A percentile compares a stretch with the other conserved stretches of the same genome.
phyloP scores from a whole-genome alignment of 2,113 vertebrate genomes.

The Mesitornis unicolor region DNA sequence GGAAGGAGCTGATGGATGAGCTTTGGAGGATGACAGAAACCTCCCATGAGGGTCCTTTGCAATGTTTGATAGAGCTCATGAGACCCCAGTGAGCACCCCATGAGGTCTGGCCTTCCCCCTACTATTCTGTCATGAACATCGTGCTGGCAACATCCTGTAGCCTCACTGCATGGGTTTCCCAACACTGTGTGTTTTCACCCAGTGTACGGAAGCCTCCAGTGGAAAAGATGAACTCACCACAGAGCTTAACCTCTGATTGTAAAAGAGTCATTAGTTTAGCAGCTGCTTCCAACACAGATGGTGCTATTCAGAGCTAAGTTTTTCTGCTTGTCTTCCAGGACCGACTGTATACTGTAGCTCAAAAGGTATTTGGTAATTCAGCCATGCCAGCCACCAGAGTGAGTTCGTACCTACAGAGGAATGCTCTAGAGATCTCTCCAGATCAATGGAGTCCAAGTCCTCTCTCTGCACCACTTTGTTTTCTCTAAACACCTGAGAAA shows the following conservation, averaged over 20 bases:
- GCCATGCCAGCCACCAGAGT: neutral
- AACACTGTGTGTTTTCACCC: neutral
- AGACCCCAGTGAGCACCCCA: neutral
- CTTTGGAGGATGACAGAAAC: neutral
- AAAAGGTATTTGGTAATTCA: neutral
- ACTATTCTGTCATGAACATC: neutral
- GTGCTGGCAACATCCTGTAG: neutral
- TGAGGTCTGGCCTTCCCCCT: neutral
- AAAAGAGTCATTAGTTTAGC: neutral
- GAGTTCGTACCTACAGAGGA: neutral
- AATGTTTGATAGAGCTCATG: neutral
- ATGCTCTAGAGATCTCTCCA: neutral
- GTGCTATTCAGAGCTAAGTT: neutral
- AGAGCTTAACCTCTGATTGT: neutral
- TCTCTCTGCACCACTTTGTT: neutral
- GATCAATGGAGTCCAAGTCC: too few relatives aligned
- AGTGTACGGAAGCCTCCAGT: neutral
- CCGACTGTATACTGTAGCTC: neutral
- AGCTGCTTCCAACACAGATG: neutral
- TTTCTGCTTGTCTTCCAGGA: neutral
- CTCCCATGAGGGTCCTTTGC: neutral
- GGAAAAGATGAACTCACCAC: neutral
- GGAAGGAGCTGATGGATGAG: neutral
- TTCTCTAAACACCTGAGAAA: neutral
- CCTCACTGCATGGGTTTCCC: neutral